phyloP scores from a whole-genome alignment of 1,140 invertebrate genomes.

The Diploscapter pachys region DNA sequence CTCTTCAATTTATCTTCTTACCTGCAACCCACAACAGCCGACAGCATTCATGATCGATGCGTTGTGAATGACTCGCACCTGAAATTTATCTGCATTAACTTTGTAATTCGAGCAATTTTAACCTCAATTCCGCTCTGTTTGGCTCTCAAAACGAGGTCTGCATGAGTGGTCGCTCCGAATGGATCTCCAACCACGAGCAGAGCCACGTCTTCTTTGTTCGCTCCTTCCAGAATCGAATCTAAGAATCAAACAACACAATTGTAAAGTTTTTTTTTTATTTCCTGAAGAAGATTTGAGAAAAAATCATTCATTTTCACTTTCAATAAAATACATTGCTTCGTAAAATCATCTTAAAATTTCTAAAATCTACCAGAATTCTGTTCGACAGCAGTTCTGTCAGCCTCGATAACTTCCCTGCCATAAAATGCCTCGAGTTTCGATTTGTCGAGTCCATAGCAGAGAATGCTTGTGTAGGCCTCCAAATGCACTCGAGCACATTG shows the following conservation, averaged over 20 bases:
- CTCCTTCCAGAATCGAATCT: conserved; percentile 77
- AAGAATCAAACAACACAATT: conserved; percentile 20
- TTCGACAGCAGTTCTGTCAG: conserved; percentile 90
- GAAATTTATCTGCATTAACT: conserved; percentile 46
- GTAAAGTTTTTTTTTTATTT: background rate
- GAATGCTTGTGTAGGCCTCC: conserved; percentile 92
- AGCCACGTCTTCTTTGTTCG: conserved; percentile 75
- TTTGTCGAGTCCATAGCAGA: conserved; percentile 61
- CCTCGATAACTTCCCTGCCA: conserved; percentile 70
- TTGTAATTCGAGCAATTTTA: conserved; percentile 58
- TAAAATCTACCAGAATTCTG: conserved; percentile 67
- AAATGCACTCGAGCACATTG: conserved; percentile 75
- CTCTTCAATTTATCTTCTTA: conserved; percentile 46
- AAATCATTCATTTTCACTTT: background rate
- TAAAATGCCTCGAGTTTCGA: conserved; percentile 62
- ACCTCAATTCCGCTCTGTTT: conserved; percentile 65
- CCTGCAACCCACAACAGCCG: conserved; percentile 87
- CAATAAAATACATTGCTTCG: no score
- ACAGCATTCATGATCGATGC: conserved; percentile 96
- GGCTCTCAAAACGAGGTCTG: conserved; percentile 85
- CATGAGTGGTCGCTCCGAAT: conserved; percentile 86
- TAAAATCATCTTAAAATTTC: no score
- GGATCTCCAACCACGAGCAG: conserved; percentile 84
- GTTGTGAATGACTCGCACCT: conserved; percentile 82
- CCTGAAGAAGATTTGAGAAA: background rate